Percentiles rank a stretch among this genome's conserved stretches.
These are phyloP conservation scores for Anolis carolinensis DNA, from an alignment of 2,113 vertebrate genomes.

Conservation along the genomic window DNA sequence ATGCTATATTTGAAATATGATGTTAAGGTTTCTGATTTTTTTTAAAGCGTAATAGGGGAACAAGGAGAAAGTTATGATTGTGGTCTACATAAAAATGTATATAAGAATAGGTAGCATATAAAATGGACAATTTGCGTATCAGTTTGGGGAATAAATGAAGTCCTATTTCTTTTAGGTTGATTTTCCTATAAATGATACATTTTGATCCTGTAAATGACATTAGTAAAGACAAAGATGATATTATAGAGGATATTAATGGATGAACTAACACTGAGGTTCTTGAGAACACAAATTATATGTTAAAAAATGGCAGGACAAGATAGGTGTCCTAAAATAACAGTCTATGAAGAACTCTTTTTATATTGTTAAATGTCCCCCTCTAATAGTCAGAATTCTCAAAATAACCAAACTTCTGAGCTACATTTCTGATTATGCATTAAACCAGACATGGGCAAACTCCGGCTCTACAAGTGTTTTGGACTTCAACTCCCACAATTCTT, in stretches of 20 bases:
- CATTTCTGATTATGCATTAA: neutral
- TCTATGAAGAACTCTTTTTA: neutral
- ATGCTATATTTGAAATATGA: neutral
- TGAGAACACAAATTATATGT: slow-evolving; percentile 89
- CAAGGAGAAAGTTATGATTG: neutral
- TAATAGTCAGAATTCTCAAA: neutral
- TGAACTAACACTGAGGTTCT: slow-evolving; percentile 94
- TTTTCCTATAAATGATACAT: slow-evolving; percentile 88
- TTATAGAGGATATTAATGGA: slow-evolving; percentile 90
- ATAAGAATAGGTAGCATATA: neutral
- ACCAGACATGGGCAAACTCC: too few species aligned
- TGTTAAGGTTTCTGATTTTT: neutral
- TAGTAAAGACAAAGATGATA: slow-evolving; percentile 93
- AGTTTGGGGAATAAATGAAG: neutral
- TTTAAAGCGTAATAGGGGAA: neutral
- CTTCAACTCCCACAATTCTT: too few species aligned
- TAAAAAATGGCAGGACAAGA: neutral
- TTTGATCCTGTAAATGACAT: slow-evolving; percentile 97
- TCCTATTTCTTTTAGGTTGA: slow-evolving; percentile 92
- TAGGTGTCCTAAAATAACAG: neutral
- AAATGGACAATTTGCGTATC: neutral
- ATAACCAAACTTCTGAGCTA: slow-evolving; percentile 10
- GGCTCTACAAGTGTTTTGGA: too few species aligned
- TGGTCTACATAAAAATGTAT: too few species aligned
- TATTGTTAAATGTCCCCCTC: neutral